phyloP scores from a whole-genome alignment of 1,140 invertebrate species.

The Ganaspis sp. region DNA sequence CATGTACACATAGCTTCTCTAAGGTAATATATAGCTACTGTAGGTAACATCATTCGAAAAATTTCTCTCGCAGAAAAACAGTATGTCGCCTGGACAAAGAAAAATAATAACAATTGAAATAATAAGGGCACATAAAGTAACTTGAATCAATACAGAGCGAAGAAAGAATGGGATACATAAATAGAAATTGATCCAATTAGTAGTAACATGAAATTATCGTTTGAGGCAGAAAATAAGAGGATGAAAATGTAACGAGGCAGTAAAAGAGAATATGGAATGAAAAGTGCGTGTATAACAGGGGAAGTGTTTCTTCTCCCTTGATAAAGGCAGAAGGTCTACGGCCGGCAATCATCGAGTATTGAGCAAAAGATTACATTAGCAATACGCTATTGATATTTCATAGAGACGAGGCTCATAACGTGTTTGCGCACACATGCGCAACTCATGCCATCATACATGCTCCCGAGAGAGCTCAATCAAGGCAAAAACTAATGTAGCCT shows the following conservation, averaged over 20 bases:
- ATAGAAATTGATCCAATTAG: background rate
- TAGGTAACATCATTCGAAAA: too few species aligned
- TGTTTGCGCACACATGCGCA: conserved; percentile 53
- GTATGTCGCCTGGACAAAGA: too few species aligned
- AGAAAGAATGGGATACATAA: background rate
- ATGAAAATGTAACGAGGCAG: conserved; percentile 19
- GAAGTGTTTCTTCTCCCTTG: conserved; percentile 28
- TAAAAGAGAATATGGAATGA: conserved; percentile 18
- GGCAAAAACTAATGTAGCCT: conserved; percentile 69
- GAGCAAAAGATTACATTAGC: conserved; percentile 72
- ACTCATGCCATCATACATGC: conserved; percentile 38
- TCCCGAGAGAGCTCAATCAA: conserved; percentile 74
- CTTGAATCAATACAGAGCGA: too few species aligned
- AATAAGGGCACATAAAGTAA: too few species aligned
- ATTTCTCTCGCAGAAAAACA: too few species aligned
- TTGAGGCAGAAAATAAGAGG: background rate
- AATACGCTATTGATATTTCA: conserved; percentile 74
- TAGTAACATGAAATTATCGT: background rate
- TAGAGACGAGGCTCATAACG: conserved; percentile 58
- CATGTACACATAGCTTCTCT: too few species aligned
- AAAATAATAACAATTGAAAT: too few species aligned
- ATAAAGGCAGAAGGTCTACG: conserved; percentile 40
- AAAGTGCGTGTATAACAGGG: background rate
- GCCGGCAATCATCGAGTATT: conserved; percentile 69
- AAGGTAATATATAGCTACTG: too few species aligned